Conservation (phyloP, 1,140 invertebrate species). For the Hermatobates lingyangjiaoensis region DNA sequence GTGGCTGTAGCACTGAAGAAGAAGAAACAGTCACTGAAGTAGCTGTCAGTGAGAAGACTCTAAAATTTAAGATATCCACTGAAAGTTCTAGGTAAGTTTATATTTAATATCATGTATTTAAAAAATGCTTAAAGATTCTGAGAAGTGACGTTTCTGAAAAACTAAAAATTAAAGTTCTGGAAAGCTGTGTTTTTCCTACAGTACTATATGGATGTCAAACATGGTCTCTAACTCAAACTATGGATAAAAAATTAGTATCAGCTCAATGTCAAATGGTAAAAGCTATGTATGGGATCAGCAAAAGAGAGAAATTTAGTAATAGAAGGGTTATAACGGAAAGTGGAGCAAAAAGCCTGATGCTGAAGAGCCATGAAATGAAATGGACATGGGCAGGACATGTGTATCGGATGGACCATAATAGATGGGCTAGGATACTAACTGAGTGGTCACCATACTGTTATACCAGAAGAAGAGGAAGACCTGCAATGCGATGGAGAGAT, state of each 20-base stretch:
- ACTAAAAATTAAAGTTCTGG: background rate
- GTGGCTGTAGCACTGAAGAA: conserved; percentile 38
- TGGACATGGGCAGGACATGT: conserved; percentile 13
- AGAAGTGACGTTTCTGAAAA: conserved; percentile 2
- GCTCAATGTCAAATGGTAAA: background rate
- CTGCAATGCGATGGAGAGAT: conserved; percentile 7
- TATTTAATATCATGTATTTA: no score
- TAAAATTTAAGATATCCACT: conserved; percentile 54
- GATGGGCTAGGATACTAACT: conserved; percentile 2
- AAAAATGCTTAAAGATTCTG: conserved; percentile 3
- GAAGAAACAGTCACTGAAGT: conserved; percentile 53
- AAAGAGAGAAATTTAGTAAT: background rate
- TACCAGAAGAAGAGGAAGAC: conserved; percentile 8
- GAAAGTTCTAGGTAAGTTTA: conserved; percentile 27
- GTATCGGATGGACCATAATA: background rate
- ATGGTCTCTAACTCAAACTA: conserved; percentile 4
- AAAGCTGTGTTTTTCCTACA: conserved; percentile 3
- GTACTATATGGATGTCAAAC: conserved; percentile 10
- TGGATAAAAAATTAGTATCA: background rate
- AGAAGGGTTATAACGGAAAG: background rate
- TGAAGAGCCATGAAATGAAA: background rate
- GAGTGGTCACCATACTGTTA: background rate
- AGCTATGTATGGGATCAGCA: background rate
- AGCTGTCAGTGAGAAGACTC: conserved; percentile 51
- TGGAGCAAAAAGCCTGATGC: background rate